Conservation (phyloP, 2,113 vertebrate genomes). For the Scomber japonicus region DNA sequence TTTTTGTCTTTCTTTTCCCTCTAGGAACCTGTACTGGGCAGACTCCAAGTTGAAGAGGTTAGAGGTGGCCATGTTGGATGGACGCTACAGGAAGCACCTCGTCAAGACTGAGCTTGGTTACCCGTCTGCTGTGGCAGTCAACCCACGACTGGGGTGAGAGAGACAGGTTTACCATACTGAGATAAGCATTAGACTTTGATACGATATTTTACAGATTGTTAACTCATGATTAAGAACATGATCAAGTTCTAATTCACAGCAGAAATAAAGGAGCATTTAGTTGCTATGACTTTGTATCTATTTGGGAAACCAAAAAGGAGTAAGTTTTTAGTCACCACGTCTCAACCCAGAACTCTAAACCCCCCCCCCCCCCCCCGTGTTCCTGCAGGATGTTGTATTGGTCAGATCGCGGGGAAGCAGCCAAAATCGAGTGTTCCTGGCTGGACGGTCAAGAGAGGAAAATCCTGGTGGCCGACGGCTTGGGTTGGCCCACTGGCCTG, state of each 20-base stretch:
- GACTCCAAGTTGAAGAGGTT: slow-evolving; percentile 89
- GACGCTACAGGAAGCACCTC: slow-evolving; percentile 93
- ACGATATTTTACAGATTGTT: neutral
- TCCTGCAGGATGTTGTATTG: slow-evolving; percentile 91
- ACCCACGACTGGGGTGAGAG: slow-evolving; percentile 90
- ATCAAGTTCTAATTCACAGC: neutral
- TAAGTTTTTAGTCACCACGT: neutral
- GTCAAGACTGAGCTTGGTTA: slow-evolving; percentile 87
- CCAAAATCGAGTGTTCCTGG: slow-evolving; percentile 94
- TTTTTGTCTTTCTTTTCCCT: neutral
- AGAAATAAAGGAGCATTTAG: neutral
- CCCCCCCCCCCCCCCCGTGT: neutral
- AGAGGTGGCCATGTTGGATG: slow-evolving; percentile 92
- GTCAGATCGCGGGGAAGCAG: slow-evolving; percentile 90
- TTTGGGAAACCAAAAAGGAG: neutral
- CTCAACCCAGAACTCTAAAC: neutral
- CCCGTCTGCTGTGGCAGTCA: slow-evolving; percentile 91
- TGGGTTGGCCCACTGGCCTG: slow-evolving; percentile 94
- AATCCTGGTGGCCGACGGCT: slow-evolving; percentile 83
- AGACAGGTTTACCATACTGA: neutral
- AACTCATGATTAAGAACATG: neutral
- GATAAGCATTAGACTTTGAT: neutral
- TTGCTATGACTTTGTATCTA: neutral
- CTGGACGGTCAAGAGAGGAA: slow-evolving; percentile 92
- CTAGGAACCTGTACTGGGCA: slow-evolving; percentile 95